A percentile compares a stretch with the other conserved stretches of the same genome.
phyloP scores from a whole-genome alignment of 2,113 vertebrate species.

The Rissa tridactyla region DNA sequence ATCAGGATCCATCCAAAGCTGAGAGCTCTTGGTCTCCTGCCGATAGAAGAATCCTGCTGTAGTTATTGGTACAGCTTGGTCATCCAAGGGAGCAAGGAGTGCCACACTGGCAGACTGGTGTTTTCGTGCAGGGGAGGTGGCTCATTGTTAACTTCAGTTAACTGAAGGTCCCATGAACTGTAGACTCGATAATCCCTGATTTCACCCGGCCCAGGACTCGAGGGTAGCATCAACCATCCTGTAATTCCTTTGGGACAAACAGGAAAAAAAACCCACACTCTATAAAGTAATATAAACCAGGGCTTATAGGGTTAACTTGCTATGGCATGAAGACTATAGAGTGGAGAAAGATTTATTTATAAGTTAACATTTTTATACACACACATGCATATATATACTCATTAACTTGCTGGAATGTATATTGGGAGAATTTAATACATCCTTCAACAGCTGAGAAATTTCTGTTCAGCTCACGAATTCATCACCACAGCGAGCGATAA shows the following conservation, averaged over 20 bases:
- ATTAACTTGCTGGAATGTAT: constrained; percentile 22
- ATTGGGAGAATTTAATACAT: constrained; percentile 14
- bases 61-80: background rate
- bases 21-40: background rate
- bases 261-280: background rate
- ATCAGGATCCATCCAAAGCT: background rate
- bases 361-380: constrained; percentile 19
- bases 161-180: background rate
- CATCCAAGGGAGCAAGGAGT: background rate
- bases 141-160: background rate
- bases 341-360: background rate
- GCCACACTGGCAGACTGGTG: background rate
- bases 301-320: background rate
- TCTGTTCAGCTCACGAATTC: background rate
- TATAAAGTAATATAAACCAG: background rate
- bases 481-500: constrained; percentile 8
- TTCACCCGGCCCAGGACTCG: background rate
- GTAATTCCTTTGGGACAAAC: background rate
- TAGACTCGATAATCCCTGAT: background rate
- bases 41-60: background rate
- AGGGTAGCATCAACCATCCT: background rate
- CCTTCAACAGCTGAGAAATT: constrained; percentile 30
- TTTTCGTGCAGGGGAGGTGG: background rate
- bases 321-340: background rate
- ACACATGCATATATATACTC: background rate